Conservation (phyloP, 1,140 invertebrate species). For the Drosophila punjabiensis region DNA sequence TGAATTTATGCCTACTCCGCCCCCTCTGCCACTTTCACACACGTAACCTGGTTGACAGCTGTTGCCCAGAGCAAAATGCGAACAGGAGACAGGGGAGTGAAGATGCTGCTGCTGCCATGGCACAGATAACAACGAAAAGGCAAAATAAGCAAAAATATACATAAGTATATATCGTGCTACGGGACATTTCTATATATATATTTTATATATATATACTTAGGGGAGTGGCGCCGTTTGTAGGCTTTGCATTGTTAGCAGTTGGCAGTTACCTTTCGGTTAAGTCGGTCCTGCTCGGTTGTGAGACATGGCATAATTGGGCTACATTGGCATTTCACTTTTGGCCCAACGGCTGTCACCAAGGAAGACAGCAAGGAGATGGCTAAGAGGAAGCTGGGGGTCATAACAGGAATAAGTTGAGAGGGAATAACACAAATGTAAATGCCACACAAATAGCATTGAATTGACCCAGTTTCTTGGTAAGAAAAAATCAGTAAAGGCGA, state of each 20-base stretch:
- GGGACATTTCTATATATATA: slow-evolving; percentile 23
- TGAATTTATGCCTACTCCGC: slow-evolving; percentile 61
- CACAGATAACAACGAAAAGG: slow-evolving; percentile 77
- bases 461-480: slow-evolving; percentile 68
- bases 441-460: slow-evolving; percentile 74
- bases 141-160: slow-evolving; percentile 64
- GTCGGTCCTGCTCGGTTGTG: slow-evolving; percentile 4
- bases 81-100: slow-evolving; percentile 18
- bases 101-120: slow-evolving; percentile 38
- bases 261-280: slow-evolving; percentile 69
- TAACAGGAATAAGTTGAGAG: slow-evolving; percentile 28
- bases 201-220: slow-evolving; percentile 25
- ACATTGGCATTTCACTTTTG: slow-evolving; percentile 81
- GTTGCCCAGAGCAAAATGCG: slow-evolving; percentile 59
- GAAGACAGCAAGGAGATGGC: slow-evolving; percentile 9
- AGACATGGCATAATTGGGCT: slow-evolving; percentile 71
- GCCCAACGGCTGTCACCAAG: slow-evolving; percentile 56
- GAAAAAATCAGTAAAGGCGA: slow-evolving; percentile 16
- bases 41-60: slow-evolving; percentile 80
- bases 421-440: slow-evolving; percentile 54
- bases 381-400: background rate
- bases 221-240: slow-evolving; percentile 62
- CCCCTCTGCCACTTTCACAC: slow-evolving; percentile 45
- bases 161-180: slow-evolving; percentile 17
- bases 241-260: slow-evolving; percentile 77